Evolutionary conservation across 2,113 vertebrate species (phyloP).

Genomic region (Sinocyclocheilus anshuiensis): DNA sequence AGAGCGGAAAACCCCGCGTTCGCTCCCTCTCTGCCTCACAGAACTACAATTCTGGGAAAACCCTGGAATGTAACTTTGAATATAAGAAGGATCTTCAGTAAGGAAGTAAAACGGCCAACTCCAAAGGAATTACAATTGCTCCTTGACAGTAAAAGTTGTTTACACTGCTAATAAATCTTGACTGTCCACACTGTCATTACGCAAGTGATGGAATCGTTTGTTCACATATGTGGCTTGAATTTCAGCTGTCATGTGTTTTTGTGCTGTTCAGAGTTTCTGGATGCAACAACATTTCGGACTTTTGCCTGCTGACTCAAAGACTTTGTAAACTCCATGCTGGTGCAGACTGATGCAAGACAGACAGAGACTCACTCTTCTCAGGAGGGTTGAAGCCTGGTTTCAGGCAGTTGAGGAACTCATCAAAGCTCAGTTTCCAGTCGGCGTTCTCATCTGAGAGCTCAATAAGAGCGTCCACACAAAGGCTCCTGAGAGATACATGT

Average conservation of each 20-base stretch:
- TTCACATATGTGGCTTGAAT: neutral
- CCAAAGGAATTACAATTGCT: neutral
- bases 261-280: neutral
- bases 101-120: neutral
- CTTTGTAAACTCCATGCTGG: neutral
- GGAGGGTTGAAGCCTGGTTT: conserved; percentile 93
- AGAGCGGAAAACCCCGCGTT: neutral
- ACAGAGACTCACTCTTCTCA: conserved; percentile 87
- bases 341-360: neutral
- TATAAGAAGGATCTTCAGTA: neutral
- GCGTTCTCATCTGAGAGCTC: conserved; percentile 97
- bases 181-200: neutral
- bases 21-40: neutral
- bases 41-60: conserved; percentile 16
- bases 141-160: neutral
- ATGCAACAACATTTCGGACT: neutral
- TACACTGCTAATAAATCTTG: neutral
- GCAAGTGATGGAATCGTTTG: neutral
- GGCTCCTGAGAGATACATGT: conserved; percentile 78
- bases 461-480: conserved; percentile 97
- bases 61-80: neutral
- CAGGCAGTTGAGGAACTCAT: conserved; percentile 96
- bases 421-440: conserved; percentile 98
- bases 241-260: neutral
- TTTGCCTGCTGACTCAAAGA: neutral